phyloP scores from a whole-genome alignment of 1,140 invertebrate genomes.

The Caenorhabditis briggsae region DNA sequence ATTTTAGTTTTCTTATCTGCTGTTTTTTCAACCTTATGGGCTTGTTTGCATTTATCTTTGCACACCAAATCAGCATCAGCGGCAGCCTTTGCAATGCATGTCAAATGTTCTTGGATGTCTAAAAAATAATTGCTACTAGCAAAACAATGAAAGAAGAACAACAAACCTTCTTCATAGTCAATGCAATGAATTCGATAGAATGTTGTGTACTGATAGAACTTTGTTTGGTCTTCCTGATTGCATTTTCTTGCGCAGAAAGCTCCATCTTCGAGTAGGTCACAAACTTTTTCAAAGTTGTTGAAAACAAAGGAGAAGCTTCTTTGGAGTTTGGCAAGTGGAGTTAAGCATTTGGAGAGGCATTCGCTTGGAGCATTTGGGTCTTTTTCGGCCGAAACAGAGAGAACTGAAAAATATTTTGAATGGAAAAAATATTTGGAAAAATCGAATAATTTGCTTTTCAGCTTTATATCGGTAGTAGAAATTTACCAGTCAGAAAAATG shows the following conservation, averaged over 20 bases:
- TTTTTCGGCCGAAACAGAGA: neutral
- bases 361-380: slow-evolving; percentile 49
- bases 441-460: too few relatives aligned
- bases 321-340: slow-evolving; percentile 60
- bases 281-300: slow-evolving; percentile 67
- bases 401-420: neutral
- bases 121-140: slow-evolving; percentile 31
- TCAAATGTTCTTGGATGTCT: slow-evolving; percentile 71
- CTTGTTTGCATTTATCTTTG: slow-evolving; percentile 58
- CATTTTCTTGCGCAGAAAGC: slow-evolving; percentile 71
- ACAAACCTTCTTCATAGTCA: slow-evolving; percentile 72
- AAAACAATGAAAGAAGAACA: slow-evolving; percentile 3
- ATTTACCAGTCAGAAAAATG: too few relatives aligned
- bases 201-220: slow-evolving; percentile 74
- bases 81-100: slow-evolving; percentile 68
- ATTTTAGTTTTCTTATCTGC: slow-evolving; percentile 69
- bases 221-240: slow-evolving; percentile 64
- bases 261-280: slow-evolving; percentile 70
- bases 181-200: slow-evolving; percentile 75
- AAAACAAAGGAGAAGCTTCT: slow-evolving; percentile 63
- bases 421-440: too few relatives aligned
- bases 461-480: too few relatives aligned
- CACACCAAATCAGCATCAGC: slow-evolving; percentile 59
- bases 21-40: slow-evolving; percentile 67
- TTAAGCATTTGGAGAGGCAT: slow-evolving; percentile 59